Conservation (phyloP, 2,888 invertebrate genomes). For the Thereva nobilitata region DNA sequence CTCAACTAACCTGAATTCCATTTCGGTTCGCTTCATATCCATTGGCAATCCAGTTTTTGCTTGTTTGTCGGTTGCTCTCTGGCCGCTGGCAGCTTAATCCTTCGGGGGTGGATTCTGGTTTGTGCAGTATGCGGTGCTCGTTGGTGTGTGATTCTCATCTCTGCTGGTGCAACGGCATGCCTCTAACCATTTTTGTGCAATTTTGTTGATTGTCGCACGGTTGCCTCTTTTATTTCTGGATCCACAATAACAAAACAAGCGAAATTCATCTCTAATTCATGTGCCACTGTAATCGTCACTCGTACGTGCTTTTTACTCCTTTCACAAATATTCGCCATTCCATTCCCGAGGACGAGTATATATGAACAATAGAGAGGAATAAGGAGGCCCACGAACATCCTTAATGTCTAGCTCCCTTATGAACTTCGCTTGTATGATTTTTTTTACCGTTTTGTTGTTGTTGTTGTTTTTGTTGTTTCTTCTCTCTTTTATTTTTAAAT, state of each 20-base stretch:
- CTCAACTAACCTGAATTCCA: slow-evolving; percentile 40
- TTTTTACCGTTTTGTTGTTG: too few species aligned
- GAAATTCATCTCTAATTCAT: slow-evolving; percentile 41
- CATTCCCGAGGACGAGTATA: slow-evolving; percentile 17
- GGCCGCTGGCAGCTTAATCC: slow-evolving; percentile 5
- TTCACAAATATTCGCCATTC: slow-evolving; percentile 12
- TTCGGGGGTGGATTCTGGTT: slow-evolving; percentile 22
- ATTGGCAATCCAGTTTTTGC: slow-evolving; percentile 11
- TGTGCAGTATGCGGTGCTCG: slow-evolving; percentile 5
- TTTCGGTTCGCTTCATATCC: slow-evolving; percentile 31
- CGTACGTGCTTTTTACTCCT: slow-evolving; percentile 39
- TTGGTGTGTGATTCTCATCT: not conserved
- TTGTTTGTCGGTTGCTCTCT: slow-evolving; percentile 25
- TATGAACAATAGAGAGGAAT: slow-evolving; percentile 16
- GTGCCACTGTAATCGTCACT: slow-evolving; percentile 36
- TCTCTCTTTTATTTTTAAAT: slow-evolving; percentile 8
- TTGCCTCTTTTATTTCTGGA: slow-evolving; percentile 39
- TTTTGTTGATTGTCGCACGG: slow-evolving; percentile 40
- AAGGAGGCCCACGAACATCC: not conserved
- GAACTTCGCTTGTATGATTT: slow-evolving; percentile 15
- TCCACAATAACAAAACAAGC: slow-evolving; percentile 3
- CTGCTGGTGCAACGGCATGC: slow-evolving; percentile 25
- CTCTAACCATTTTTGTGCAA: slow-evolving; percentile 32
- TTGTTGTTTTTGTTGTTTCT: too few species aligned
- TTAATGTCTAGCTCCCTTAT: slow-evolving; percentile 10